Evolutionary conservation across 2,797 vertebrate species (phyloP).

Genomic region (Podarcis lilfordi): DNA sequence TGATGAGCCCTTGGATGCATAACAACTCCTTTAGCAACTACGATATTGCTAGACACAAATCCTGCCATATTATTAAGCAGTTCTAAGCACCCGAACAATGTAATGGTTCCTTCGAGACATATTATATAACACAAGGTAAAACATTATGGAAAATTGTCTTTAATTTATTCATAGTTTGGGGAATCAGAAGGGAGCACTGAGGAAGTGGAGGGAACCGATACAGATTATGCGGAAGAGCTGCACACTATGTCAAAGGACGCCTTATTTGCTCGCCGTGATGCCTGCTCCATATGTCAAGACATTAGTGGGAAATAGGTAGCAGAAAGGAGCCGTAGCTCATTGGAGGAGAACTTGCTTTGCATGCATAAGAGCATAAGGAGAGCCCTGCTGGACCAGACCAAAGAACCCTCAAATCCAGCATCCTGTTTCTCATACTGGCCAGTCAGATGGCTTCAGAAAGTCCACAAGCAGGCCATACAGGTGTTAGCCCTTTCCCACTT

Average conservation of each 20-base stretch:
- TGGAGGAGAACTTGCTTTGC: neutral
- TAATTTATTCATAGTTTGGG: constrained; percentile 24
- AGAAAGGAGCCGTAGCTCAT: neutral
- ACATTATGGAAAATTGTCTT: constrained; percentile 32
- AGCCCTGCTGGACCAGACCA: neutral
- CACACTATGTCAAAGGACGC: neutral
- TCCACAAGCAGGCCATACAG: no score
- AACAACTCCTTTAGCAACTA: constrained; percentile 40
- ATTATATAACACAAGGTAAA: constrained; percentile 60
- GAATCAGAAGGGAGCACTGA: neutral
- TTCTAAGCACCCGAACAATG: constrained; percentile 46
- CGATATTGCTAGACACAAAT: constrained; percentile 30
- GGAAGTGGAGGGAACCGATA: neutral
- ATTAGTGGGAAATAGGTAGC: neutral
- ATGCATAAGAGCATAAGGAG: neutral
- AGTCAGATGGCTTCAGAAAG: no score
- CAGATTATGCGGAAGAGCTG: neutral
- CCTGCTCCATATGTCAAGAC: neutral
- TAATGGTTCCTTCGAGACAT: constrained; percentile 41
- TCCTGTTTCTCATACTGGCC: no score
- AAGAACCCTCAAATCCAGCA: no score
- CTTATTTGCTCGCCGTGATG: neutral
- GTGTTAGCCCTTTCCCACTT: no score
- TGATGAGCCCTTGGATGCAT: constrained; percentile 10
- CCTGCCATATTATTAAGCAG: constrained; percentile 28